These are phyloP conservation scores for Heliconius ethilla DNA, from an alignment of 2,888 invertebrate genomes.

Conservation along the genomic window DNA sequence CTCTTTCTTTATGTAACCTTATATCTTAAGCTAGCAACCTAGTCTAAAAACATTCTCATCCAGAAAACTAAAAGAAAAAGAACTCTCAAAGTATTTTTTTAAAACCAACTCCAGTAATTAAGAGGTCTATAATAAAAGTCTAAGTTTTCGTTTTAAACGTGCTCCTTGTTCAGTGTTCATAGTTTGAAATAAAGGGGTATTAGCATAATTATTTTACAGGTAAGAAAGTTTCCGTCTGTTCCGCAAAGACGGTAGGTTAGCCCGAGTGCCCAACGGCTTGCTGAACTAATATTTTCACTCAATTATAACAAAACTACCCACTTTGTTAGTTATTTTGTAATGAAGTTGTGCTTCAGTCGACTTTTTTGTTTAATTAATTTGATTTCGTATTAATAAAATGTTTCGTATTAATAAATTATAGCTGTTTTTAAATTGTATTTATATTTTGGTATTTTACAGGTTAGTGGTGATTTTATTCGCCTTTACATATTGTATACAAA, in stretches of 20 bases:
- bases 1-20: too few species aligned
- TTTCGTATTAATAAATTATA: too few species aligned
- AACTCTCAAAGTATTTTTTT: not conserved
- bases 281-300: conserved; percentile 31
- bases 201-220: conserved; percentile 35
- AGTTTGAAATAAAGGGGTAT: conserved; percentile 26
- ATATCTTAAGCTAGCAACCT: not conserved
- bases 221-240: conserved; percentile 24
- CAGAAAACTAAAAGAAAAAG: not conserved
- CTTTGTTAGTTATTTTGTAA: not conserved
- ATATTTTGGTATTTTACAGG: too few species aligned
- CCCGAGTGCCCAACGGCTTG: conserved; percentile 15
- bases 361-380: not conserved
- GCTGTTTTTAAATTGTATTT: too few species aligned
- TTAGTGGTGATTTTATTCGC: too few species aligned
- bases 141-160: conserved; percentile 5
- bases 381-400: not conserved
- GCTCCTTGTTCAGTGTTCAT: not conserved
- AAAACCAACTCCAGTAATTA: conserved; percentile 14
- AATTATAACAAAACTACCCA: conserved; percentile 25
- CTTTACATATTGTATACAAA: too few species aligned
- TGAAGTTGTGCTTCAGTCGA: not conserved
- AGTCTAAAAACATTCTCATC: not conserved
- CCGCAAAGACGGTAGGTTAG: conserved; percentile 10
- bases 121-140: conserved; percentile 9